These are phyloP conservation scores for Danaus melanippus DNA, from an alignment of 1,140 invertebrate genomes.

Conservation along the genomic window DNA sequence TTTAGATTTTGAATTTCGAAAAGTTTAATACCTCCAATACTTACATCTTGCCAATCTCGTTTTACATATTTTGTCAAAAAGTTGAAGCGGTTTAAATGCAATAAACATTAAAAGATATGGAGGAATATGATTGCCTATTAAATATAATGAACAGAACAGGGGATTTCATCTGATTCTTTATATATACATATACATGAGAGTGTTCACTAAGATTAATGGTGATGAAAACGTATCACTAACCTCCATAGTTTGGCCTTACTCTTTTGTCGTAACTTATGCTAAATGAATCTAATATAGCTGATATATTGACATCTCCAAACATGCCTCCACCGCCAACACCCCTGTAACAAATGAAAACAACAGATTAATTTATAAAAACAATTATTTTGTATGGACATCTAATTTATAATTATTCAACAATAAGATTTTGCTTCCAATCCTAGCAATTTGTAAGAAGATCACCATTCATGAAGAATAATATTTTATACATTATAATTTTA, in stretches of 20 bases:
- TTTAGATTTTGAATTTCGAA: no score
- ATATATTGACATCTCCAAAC: constrained; percentile 93
- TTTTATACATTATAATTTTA: constrained; percentile 4
- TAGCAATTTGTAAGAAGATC: no score
- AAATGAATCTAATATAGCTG: constrained; percentile 93
- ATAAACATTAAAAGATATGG: neutral
- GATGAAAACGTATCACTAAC: constrained; percentile 75
- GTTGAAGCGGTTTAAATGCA: neutral
- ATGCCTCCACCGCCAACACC: constrained; percentile 81
- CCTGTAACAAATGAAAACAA: constrained; percentile 68
- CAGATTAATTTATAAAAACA: constrained; percentile 1
- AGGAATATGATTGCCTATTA: no score
- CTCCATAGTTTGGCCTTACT: constrained; percentile 98
- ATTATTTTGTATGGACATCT: neutral
- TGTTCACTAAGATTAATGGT: neutral
- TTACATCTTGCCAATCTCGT: neutral
- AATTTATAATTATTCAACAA: no score
- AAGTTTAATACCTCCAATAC: no score
- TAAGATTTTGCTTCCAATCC: no score
- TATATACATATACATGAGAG: constrained; percentile 3
- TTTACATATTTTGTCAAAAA: neutral
- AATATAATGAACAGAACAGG: neutral
- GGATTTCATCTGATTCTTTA: neutral
- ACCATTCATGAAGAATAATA: neutral
- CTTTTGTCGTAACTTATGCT: constrained; percentile 97